Evolutionary conservation across 2,888 invertebrate species (phyloP).

Genomic region (Cerceris rybyensis): DNA sequence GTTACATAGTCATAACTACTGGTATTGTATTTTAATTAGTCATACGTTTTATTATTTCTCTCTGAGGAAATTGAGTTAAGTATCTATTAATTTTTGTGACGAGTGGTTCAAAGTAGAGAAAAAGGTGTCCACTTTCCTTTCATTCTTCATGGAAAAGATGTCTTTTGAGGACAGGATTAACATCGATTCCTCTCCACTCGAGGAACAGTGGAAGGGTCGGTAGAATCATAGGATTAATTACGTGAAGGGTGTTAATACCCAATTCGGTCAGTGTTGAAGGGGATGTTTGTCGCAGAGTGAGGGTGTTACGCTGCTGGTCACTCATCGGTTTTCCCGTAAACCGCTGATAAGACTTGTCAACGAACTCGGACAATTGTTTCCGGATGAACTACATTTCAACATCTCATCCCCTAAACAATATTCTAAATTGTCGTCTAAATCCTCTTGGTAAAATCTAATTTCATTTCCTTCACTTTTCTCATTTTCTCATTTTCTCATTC

Average conservation of each 20-base stretch:
- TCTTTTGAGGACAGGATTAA: conserved; percentile 13
- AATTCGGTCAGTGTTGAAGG: conserved; percentile 73
- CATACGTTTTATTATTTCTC: too few species aligned
- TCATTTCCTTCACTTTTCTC: too few species aligned
- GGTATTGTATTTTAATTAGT: too few species aligned
- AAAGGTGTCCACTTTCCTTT: too few species aligned
- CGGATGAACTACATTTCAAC: too few species aligned
- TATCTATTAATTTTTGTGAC: too few species aligned
- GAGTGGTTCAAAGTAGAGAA: too few species aligned
- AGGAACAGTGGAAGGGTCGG: conserved; percentile 70
- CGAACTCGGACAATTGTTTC: conserved; percentile 2
- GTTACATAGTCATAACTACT: not conserved
- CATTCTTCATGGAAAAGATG: not conserved
- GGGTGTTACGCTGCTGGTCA: conserved; percentile 60
- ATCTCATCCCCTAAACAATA: too few species aligned
- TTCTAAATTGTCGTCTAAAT: too few species aligned
- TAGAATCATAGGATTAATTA: conserved; percentile 81
- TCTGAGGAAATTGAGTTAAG: too few species aligned
- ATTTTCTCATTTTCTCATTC: too few species aligned
- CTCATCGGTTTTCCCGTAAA: conserved; percentile 33
- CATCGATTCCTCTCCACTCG: conserved; percentile 28
- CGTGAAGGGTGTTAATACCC: conserved; percentile 79
- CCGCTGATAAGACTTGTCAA: conserved; percentile 45
- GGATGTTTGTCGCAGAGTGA: conserved; percentile 67
- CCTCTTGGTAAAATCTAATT: too few species aligned